Base-by-base conservation (phyloP, 2,113 vertebrate species). In the Potamarius usumacintae region DNA sequence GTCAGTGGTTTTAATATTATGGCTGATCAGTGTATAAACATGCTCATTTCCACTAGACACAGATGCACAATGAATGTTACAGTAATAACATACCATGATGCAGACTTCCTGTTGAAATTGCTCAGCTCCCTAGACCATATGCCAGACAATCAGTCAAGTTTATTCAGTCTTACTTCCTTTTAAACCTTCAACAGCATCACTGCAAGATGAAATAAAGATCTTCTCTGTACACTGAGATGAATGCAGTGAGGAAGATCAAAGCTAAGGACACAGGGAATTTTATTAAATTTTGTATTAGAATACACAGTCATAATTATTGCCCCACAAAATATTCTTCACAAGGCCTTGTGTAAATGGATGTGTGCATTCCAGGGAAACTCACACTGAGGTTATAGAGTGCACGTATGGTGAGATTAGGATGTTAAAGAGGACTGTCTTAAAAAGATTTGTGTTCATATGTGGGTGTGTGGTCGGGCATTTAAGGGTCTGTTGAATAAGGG, bases 241-340 rank as follows among this genome's bases (percentile, higher is more conserved):
- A n/a, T 89, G 91, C 78, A 85, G 90, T 90, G 90, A 91, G 85
- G 92, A 88, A 93, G 93, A 95, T 95, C 94, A 95, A 95, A 95
- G 93, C 89, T 91, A 91, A 92, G 92, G 93, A 93, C 91, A 94
- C 92, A 93, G 94, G 93, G 92, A 91, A 92, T 91, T 90, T 91
- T 92, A 92, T 94, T 94, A 94, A 91, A 92, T 91, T 90, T 91
- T 93, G 89, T 91, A 83, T 27, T 50, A 58, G 72, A 93, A 94
- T 89, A 86, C 92, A 93, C 90, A 92, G 92, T 92, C 91, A 92
- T 94, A 94, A 94, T 94, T 93, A 95, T 93, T 93, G 89, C 93
- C 93, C 93, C 86, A 91, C 92, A 92, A 95, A 93, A 94, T 92
- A 93, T 94, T 92, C 92, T 94, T 93, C 92, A 93, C 94, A 94